A percentile compares a stretch with the other conserved stretches of the same genome.
These are phyloP conservation scores for Labrus mixtus DNA, from an alignment of 2,113 vertebrate species.

Conservation along the genomic window DNA sequence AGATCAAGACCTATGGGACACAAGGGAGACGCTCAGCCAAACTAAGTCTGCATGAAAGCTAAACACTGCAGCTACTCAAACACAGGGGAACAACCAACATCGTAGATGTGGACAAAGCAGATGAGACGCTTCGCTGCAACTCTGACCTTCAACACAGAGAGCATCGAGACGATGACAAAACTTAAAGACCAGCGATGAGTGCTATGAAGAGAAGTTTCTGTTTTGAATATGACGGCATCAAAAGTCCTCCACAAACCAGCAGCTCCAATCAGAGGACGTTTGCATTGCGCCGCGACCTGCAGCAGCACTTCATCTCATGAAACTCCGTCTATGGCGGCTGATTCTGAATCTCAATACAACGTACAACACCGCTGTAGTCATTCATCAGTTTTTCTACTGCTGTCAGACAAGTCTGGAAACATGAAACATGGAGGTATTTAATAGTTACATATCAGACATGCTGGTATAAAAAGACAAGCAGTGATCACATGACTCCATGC, in stretches of 20 bases:
- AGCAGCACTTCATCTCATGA: too few species aligned
- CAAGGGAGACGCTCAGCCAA: slow-evolving; percentile 1
- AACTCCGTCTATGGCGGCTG: too few species aligned
- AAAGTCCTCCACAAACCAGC: slow-evolving; percentile 33
- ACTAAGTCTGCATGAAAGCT: slow-evolving; percentile 26
- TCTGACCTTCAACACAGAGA: too few species aligned
- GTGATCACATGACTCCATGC: too few species aligned
- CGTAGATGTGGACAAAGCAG: background rate
- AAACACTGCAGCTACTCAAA: slow-evolving; percentile 10
- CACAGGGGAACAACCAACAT: slow-evolving; percentile 1
- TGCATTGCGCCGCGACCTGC: too few species aligned
- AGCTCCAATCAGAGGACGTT: slow-evolving; percentile 50
- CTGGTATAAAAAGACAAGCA: too few species aligned
- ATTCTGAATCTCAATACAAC: too few species aligned
- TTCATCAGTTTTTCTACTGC: too few species aligned
- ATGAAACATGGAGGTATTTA: too few species aligned
- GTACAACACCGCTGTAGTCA: too few species aligned
- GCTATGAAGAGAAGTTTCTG: background rate
- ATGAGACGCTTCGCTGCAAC: background rate
- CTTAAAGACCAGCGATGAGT: slow-evolving; percentile 14
- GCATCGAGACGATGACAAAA: background rate
- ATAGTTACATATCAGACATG: too few species aligned
- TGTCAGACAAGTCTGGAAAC: too few species aligned
- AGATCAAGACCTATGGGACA: slow-evolving; percentile 1
- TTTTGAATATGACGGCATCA: slow-evolving; percentile 2